These are phyloP conservation scores for Zaprionus gabonicus DNA, from an alignment of 1,140 invertebrate genomes.

Conservation along the genomic window DNA sequence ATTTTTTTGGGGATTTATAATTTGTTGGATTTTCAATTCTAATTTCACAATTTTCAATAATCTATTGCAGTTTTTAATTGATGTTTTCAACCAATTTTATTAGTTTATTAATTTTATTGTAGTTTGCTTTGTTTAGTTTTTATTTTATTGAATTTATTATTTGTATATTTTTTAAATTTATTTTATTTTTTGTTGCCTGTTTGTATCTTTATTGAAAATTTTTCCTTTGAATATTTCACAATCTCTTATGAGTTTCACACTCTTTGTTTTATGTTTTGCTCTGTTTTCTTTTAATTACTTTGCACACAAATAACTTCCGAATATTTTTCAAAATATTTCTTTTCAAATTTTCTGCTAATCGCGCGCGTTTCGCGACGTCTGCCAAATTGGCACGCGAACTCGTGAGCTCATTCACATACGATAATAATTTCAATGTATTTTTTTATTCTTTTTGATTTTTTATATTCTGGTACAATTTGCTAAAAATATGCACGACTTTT, in stretches of 20 bases:
- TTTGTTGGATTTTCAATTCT: background rate
- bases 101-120: background rate
- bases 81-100: background rate
- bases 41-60: background rate
- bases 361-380: conserved; percentile 6
- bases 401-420: background rate
- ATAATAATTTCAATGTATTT: background rate
- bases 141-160: background rate
- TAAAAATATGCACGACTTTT: conserved; percentile 19
- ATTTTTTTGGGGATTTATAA: background rate
- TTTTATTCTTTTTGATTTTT: background rate
- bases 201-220: background rate
- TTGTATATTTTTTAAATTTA: background rate
- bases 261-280: background rate
- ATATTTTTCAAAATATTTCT: background rate
- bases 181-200: background rate
- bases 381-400: conserved; percentile 9
- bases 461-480: background rate
- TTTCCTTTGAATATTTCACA: background rate
- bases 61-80: background rate
- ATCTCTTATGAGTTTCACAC: background rate
- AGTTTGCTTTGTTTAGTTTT: background rate
- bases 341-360: background rate
- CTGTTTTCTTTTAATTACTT: background rate
- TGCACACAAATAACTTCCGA: background rate